Percentiles rank a stretch among this genome's conserved stretches.
Conservation (phyloP, 1,140 invertebrate genomes). For the Drosophila sp. region DNA sequence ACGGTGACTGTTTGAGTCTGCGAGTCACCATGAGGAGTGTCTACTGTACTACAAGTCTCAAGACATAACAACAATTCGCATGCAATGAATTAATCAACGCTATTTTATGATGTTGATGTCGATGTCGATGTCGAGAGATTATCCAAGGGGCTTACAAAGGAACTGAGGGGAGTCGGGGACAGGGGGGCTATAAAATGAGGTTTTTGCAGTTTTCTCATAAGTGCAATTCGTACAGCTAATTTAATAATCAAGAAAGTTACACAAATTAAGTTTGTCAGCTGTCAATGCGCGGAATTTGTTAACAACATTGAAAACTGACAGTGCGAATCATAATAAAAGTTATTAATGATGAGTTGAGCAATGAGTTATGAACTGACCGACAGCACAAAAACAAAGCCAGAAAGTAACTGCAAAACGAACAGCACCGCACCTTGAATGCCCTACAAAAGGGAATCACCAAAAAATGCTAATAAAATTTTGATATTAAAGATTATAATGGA, state of each 20-base stretch:
- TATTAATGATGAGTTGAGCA: conserved; percentile 67
- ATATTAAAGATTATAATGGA: neutral
- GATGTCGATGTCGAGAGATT: conserved; percentile 39
- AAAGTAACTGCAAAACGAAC: conserved; percentile 11
- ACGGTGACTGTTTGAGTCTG: conserved; percentile 6
- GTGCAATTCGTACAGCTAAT: conserved; percentile 81
- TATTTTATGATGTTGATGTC: conserved; percentile 52
- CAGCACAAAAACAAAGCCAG: neutral
- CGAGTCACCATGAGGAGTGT: conserved; percentile 20
- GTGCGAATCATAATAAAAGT: conserved; percentile 75
- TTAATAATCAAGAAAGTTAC: conserved; percentile 67
- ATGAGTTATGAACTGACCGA: conserved; percentile 76
- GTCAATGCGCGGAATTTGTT: conserved; percentile 78
- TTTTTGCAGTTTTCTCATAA: conserved; percentile 36
- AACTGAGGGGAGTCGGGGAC: neutral
- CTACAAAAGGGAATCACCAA: neutral
- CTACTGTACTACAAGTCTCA: conserved; percentile 48
- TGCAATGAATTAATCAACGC: conserved; percentile 78
- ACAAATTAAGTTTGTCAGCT: conserved; percentile 83
- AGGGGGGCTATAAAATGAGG: neutral
- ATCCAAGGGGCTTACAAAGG: conserved; percentile 12
- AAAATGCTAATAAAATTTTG: neutral
- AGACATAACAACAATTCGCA: conserved; percentile 41
- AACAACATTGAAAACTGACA: conserved; percentile 79
- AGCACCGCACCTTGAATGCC: conserved; percentile 3